Conservation (phyloP, 2,888 invertebrate species). For the Ophraella communa region DNA sequence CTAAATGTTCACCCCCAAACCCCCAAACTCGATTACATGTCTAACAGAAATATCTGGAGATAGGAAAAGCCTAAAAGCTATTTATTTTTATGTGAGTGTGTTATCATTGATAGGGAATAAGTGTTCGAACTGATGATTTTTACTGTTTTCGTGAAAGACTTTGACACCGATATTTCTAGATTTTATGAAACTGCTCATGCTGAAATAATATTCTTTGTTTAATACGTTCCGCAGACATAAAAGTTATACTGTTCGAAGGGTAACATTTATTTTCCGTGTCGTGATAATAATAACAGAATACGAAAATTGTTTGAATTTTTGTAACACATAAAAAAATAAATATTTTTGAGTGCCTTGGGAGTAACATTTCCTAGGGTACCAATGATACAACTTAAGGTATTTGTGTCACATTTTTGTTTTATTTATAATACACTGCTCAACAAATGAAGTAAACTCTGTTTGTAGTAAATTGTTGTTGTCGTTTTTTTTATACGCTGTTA, state of each 20-base stretch:
- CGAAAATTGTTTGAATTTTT: neutral
- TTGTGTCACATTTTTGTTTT: no score
- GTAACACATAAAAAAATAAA: no score
- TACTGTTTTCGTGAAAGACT: slow-evolving; percentile 51
- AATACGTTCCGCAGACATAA: slow-evolving; percentile 5
- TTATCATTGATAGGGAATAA: slow-evolving; percentile 59
- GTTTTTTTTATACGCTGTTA: no score
- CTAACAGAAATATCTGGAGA: slow-evolving; percentile 49
- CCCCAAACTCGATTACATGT: slow-evolving; percentile 52
- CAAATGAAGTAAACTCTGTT: no score
- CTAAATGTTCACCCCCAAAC: slow-evolving; percentile 50
- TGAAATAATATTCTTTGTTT: slow-evolving; percentile 39
- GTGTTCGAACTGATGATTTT: slow-evolving; percentile 52
- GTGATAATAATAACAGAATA: neutral
- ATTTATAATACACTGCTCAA: no score
- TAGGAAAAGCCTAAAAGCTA: slow-evolving; percentile 54
- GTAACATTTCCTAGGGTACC: no score
- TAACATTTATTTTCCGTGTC: neutral
- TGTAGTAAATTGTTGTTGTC: no score
- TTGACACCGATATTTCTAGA: slow-evolving; percentile 31
- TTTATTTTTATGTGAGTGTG: slow-evolving; percentile 61
- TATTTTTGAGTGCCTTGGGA: no score
- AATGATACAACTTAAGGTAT: no score
- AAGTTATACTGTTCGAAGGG: neutral
- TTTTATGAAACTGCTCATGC: slow-evolving; percentile 42